A percentile compares a stretch with the other conserved stretches of the same genome.
Evolutionary conservation across 2,797 vertebrate species (phyloP).

Genomic region (Linurgus olivaceus): DNA sequence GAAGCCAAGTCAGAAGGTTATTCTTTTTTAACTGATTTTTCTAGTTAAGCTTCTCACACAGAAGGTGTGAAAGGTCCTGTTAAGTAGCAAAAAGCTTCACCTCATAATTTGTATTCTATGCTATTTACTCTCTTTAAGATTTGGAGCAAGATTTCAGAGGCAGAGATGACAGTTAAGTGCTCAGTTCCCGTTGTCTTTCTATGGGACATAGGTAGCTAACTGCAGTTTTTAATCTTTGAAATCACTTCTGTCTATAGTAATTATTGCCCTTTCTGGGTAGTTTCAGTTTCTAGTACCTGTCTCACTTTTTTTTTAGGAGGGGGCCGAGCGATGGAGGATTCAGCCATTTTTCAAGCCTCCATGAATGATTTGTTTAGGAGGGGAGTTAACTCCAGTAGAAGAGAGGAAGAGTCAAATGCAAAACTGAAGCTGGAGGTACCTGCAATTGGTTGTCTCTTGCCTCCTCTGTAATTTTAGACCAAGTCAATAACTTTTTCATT

Average conservation of each 20-base stretch:
- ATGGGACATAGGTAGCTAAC: constrained; percentile 10
- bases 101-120: neutral
- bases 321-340: constrained; percentile 68
- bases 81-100: neutral
- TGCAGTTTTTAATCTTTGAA: constrained; percentile 38
- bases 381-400: constrained; percentile 73
- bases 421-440: constrained; percentile 66
- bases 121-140: neutral
- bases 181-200: neutral
- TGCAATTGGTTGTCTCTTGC: constrained; percentile 69
- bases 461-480: constrained; percentile 63
- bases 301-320: constrained; percentile 74
- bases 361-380: constrained; percentile 74
- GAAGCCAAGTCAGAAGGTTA: neutral
- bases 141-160: constrained; percentile 35
- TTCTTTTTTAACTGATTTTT: neutral
- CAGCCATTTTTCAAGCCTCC: constrained; percentile 75
- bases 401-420: constrained; percentile 71
- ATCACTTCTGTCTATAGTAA: constrained; percentile 48
- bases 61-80: neutral
- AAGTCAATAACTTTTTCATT: constrained; percentile 3
- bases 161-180: neutral
- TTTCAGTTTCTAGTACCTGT: constrained; percentile 72
- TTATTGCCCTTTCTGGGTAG: constrained; percentile 63
- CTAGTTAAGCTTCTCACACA: neutral